phyloP scores from a whole-genome alignment of 1,140 invertebrate genomes.

The Marisa cornuarietis region DNA sequence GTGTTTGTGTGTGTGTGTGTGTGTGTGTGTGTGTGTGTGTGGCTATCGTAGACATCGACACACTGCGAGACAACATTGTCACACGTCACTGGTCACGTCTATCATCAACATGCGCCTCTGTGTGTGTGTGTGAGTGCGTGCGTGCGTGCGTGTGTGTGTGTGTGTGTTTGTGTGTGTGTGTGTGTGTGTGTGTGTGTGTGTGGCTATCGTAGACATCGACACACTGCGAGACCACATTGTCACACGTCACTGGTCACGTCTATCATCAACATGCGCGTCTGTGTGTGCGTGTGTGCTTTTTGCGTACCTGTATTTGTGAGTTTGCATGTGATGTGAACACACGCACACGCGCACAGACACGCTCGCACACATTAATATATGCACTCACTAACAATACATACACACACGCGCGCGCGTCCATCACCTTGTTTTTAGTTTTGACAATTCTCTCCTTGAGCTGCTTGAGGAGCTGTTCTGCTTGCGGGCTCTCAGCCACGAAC shows the following conservation, averaged over 20 bases:
- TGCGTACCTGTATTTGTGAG: too few relatives aligned
- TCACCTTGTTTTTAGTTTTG: conserved; percentile 23
- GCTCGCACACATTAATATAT: conserved; percentile 6
- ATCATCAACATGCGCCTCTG: too few relatives aligned
- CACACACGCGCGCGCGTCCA: not conserved
- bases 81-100: not conserved
- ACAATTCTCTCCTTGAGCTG: conserved; percentile 23
- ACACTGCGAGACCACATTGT: conserved; percentile 13
- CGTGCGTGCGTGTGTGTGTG: too few relatives aligned
- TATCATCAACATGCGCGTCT: too few relatives aligned
- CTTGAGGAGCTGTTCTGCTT: conserved; percentile 11
- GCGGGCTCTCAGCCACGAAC: conserved; percentile 13
- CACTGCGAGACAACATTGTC: conserved; percentile 14
- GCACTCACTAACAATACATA: not conserved
- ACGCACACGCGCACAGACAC: conserved; percentile 9
- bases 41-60: not conserved
- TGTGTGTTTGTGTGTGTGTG: too few relatives aligned
- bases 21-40: too few relatives aligned
- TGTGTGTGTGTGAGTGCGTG: too few relatives aligned
- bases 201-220: not conserved
- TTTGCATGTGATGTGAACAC: not conserved
- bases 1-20: too few relatives aligned
- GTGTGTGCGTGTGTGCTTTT: too few relatives aligned
- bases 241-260: not conserved
- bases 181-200: too few relatives aligned